Evolutionary conservation across 1,140 invertebrate species (phyloP).

Genomic region (Lepeophtheirus salmonis): DNA sequence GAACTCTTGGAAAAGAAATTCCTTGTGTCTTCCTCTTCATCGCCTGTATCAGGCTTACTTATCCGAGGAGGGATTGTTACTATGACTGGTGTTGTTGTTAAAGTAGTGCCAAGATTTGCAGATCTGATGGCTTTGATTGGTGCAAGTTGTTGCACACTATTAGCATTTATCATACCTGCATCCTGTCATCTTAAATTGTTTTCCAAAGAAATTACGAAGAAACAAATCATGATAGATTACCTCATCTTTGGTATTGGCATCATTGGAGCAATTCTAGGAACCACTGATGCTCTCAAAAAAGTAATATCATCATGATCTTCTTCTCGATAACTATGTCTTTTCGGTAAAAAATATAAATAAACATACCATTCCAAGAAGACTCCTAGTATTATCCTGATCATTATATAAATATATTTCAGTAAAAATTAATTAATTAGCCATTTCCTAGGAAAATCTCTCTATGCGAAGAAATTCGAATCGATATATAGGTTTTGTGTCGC

Average conservation of each 20-base stretch:
- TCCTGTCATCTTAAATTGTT: slow-evolving; percentile 30
- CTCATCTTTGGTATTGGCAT: slow-evolving; percentile 27
- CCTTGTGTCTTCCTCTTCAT: slow-evolving; percentile 18
- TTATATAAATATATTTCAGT: too few species aligned
- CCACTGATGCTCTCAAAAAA: slow-evolving; percentile 32
- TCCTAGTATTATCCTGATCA: too few species aligned
- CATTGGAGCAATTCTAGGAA: slow-evolving; percentile 26
- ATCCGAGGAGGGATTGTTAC: slow-evolving; percentile 18
- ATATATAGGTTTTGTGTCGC: too few species aligned
- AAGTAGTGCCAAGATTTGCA: slow-evolving; percentile 32
- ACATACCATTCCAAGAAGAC: too few species aligned
- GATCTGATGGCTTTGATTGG: slow-evolving; percentile 33
- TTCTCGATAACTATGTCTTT: too few species aligned
- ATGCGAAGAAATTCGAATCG: too few species aligned
- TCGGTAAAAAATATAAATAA: too few species aligned
- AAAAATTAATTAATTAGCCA: too few species aligned
- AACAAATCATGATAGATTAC: slow-evolving; percentile 26
- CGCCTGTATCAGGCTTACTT: background rate
- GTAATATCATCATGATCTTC: too few species aligned
- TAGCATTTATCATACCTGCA: slow-evolving; percentile 32
- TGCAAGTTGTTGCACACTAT: slow-evolving; percentile 31
- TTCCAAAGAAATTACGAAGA: slow-evolving; percentile 25
- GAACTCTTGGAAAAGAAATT: slow-evolving; percentile 29
- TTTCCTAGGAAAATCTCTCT: too few species aligned
- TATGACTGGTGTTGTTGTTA: slow-evolving; percentile 27